Evolutionary conservation across 2,797 vertebrate species (phyloP), one percentile per base, ranked within the genome.

Genomic region (Syncerus caffer): DNA sequence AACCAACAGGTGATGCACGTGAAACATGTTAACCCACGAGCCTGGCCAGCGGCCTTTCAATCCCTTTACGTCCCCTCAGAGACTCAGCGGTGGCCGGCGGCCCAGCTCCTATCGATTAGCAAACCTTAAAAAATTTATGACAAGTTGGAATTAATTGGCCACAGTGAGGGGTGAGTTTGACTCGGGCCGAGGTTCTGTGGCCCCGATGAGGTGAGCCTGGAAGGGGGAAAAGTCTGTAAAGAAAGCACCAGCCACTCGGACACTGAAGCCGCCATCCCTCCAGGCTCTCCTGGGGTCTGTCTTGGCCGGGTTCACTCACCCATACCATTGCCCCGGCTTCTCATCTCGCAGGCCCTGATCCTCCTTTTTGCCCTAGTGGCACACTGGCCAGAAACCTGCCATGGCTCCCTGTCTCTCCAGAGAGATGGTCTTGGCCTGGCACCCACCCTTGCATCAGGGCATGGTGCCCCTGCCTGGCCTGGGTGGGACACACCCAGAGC

Each of bases 11-110:
- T 64, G 0, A 21, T 23, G 3, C 38, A 13, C 25, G 0, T 6
- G 55, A 45, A 4, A 29, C 1, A 3, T 78, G 86, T 47, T 89
- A 91, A 97, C 95, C 93, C 88, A 93, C 85, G 47, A 94, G 96
- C 90, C 96, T 47, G 53, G 47, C 1, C 31, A n/a, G 80, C 7
- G 17, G 76, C 13, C 0, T 13, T 87, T 80, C 51, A 82, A 62
- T 80, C 15, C 27, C 7, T 4, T n/a, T 9, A 38, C 23, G 7
- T 74, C 53, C 29, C 10, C 10, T 17, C 17, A 25, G 83, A 62
- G 71, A 4, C 13, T 79, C 83, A 4, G 6, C 2, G 1, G 50
- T 1, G 11, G 1, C 19, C 8, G 31, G 71, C 34, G 60, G 29
- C 2, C 78, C 67, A 3, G 31, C 85, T 50, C 55, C 5, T 9